These are phyloP conservation scores for Patagioenas fasciata DNA, from an alignment of 2,113 vertebrate species.

Conservation along the genomic window DNA sequence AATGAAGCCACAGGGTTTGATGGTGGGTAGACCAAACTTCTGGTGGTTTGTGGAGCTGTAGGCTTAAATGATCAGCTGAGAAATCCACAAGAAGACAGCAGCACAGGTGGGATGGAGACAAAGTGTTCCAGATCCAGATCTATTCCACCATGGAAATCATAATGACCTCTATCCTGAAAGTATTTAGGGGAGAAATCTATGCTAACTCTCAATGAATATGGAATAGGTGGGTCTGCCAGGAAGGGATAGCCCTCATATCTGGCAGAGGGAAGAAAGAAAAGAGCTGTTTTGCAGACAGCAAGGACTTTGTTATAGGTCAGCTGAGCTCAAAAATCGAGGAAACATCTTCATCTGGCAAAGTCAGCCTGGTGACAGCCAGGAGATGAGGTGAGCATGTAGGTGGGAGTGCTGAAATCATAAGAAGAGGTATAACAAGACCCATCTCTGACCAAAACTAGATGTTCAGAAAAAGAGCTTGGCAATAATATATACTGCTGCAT, in stretches of 20 bases:
- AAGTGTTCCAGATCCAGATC: background rate
- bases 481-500: fast-evolving
- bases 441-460: background rate
- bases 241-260: background rate
- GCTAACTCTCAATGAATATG: background rate
- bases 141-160: background rate
- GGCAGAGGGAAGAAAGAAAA: background rate
- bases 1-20: fast-evolving
- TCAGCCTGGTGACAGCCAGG: background rate
- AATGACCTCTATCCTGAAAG: background rate
- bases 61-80: background rate
- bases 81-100: background rate
- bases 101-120: background rate
- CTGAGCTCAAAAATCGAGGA: conserved; percentile 3
- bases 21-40: background rate
- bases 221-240: background rate
- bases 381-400: conserved; percentile 11
- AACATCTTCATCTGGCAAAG: conserved; percentile 15
- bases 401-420: background rate
- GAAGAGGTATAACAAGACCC: background rate
- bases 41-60: background rate
- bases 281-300: background rate
- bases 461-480: background rate
- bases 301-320: background rate
- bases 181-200: background rate